Percentiles rank a stretch among this genome's conserved stretches.
Conservation (phyloP, 2,113 vertebrate genomes). For the Girardinichthys multiradiatus region DNA sequence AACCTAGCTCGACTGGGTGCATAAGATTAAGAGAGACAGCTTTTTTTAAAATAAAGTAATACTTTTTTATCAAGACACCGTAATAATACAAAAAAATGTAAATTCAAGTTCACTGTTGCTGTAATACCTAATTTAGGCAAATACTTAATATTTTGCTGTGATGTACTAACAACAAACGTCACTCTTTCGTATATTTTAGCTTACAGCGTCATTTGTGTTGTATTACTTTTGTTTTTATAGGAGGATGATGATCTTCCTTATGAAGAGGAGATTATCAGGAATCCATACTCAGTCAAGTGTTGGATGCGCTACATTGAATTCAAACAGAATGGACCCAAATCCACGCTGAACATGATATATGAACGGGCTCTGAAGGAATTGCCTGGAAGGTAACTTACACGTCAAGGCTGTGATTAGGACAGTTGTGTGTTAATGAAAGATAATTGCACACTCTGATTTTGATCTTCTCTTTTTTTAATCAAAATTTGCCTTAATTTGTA, state of each 20-base stretch:
- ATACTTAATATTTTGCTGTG: neutral
- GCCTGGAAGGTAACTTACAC: conserved; percentile 86
- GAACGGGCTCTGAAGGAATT: conserved; percentile 90
- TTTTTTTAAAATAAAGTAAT: too few relatives aligned
- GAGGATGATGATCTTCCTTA: conserved; percentile 93
- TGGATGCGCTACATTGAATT: conserved; percentile 94
- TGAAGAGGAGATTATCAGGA: conserved; percentile 93
- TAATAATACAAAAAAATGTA: neutral
- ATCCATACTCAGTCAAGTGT: conserved; percentile 92
- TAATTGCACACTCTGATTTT: neutral
- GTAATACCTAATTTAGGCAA: neutral
- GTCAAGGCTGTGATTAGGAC: neutral
- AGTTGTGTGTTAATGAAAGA: neutral
- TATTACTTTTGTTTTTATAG: conserved; percentile 59
- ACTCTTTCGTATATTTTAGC: neutral
- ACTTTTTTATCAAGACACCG: neutral
- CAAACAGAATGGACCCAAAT: conserved; percentile 84
- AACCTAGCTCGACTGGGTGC: neutral
- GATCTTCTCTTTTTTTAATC: neutral
- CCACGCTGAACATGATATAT: conserved; percentile 88
- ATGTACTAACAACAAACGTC: neutral
- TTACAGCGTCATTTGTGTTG: neutral
- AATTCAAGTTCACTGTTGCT: neutral
- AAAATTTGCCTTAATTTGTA: neutral
- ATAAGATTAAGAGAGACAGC: neutral